These are phyloP conservation scores for Callopanchax toddi DNA, from an alignment of 2,113 vertebrate genomes.

Conservation along the genomic window DNA sequence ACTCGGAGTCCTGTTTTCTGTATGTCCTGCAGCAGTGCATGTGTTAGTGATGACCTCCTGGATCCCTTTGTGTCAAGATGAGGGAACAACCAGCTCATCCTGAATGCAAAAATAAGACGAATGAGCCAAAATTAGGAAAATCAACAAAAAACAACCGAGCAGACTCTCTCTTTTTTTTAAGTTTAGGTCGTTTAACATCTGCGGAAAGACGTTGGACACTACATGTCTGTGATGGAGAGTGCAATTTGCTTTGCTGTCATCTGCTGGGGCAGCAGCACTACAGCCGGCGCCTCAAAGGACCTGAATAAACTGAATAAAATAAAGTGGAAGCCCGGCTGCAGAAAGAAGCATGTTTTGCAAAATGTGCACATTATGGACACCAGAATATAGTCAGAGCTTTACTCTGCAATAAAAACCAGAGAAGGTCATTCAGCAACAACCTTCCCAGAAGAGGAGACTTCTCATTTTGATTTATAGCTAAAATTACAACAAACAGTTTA, in stretches of 20 bases:
- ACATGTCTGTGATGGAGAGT: not conserved
- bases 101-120: no score
- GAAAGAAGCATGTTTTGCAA: not conserved
- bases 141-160: not conserved
- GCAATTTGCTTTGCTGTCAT: not conserved
- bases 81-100: no score
- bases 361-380: conserved; percentile 1
- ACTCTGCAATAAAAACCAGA: no score
- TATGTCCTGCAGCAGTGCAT: no score
- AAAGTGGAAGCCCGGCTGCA: not conserved
- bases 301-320: not conserved
- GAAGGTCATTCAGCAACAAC: no score
- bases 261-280: not conserved
- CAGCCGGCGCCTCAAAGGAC: not conserved
- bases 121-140: not conserved
- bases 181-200: not conserved
- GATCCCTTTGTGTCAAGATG: no score
- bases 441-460: no score
- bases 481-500: no score
- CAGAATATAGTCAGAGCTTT: no score
- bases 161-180: not conserved
- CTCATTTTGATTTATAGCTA: no score
- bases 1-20: no score
- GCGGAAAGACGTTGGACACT: not conserved
- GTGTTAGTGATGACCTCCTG: no score